Percentiles rank a stretch among this genome's conserved stretches.
phyloP scores from a whole-genome alignment of 2,113 vertebrate species.

The Salvelinus namaycush region DNA sequence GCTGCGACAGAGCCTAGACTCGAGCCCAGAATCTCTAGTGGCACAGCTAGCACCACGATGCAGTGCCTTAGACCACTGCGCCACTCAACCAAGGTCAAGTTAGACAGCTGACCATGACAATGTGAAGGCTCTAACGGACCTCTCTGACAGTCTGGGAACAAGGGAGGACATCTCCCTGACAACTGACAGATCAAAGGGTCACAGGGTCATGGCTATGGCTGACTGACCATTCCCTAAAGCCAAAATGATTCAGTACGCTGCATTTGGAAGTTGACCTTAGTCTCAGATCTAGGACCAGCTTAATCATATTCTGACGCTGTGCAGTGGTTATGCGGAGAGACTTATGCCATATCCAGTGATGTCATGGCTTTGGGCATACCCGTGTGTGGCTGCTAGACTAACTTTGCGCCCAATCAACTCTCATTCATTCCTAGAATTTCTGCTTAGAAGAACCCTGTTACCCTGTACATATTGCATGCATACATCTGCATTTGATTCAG shows the following conservation, averaged over 20 bases:
- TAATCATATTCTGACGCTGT: too few species aligned
- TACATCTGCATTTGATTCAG: constrained; percentile 37
- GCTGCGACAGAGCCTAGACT: too few species aligned
- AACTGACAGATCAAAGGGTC: neutral
- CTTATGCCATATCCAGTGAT: neutral
- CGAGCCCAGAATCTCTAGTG: too few species aligned
- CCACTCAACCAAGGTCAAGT: too few species aligned
- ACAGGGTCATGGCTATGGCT: neutral
- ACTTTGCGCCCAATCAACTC: neutral
- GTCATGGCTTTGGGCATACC: neutral
- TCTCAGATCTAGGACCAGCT: too few species aligned
- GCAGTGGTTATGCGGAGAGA: too few species aligned
- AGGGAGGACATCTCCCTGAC: neutral
- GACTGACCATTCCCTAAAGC: too few species aligned
- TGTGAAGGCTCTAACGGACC: neutral
- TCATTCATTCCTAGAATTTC: neutral
- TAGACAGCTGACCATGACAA: too few species aligned
- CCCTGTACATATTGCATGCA: neutral
- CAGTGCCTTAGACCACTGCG: too few species aligned
- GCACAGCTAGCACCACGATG: too few species aligned
- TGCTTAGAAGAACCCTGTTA: neutral
- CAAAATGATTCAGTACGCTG: too few species aligned
- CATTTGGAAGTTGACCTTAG: too few species aligned
- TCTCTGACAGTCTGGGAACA: neutral
- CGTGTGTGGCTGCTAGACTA: neutral